Base-by-base conservation (phyloP, 1,140 invertebrate genomes). In the Lordiphosa collinella region DNA sequence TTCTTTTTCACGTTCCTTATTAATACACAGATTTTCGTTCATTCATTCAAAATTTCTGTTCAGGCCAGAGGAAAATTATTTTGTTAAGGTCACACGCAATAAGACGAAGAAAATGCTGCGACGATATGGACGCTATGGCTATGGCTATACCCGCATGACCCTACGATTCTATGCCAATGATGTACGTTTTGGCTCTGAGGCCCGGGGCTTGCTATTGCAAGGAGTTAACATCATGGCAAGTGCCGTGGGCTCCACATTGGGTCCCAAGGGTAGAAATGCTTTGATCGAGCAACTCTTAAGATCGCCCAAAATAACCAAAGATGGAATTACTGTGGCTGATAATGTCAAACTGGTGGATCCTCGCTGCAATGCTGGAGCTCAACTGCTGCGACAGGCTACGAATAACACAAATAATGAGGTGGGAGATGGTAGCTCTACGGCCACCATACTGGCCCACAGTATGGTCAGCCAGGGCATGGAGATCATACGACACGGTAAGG, bases 281-380 rank as follows among this genome's bases (percentile, higher is more conserved):
- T 96, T 99, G 43, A 91, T 99, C 59, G 97, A 99, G 89, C 96
- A 98, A 89, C 94, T 94, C 13, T 97, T 96, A 95, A 96, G 96
- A 8, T 94, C 95, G 56, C 97, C 97, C n/a, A 98, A 98, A 90
- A 99, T 98, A 73, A 99, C 97, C 2, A 99, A 98, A 89, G 97
- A 99, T 89, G 97, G 97, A 65, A 96, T 98, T 0, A 99, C 97
- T 0, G 97, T 99, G n/a, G 97, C 97, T 4, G 98, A 98, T 90
- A 93, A 95, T 16, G 93, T 73, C 5, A 40, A 99, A 88, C 90
- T 99, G 5, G 94, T 96, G 88, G 96, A 98, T 89, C 98, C 96
- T 87, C 98, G 96, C 88, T 95, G 97, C 89, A 98, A 99, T 89
- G 95, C 98, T 89, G 97, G 97, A 48, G 97, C 97, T 9, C 96